Evolutionary conservation across 1,140 invertebrate species (phyloP), one percentile per base, ranked within the genome.

Genomic region (Cherax destructor): DNA sequence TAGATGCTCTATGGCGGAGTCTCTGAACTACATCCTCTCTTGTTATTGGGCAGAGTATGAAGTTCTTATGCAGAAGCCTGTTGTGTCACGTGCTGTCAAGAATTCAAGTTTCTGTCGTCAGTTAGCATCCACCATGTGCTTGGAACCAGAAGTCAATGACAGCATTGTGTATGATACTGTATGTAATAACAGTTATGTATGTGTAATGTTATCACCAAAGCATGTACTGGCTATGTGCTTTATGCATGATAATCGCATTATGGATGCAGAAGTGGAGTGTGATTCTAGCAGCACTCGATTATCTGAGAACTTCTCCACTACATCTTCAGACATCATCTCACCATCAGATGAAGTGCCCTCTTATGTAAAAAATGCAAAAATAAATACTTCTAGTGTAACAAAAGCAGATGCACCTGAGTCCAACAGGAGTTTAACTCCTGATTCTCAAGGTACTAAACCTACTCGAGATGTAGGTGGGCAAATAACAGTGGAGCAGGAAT

Each of bases 201-300:
- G 92, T 69, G 88, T 93, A 21, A 93, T 93, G 92, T 80, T 93
- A 16, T 93, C 91, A 50, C 91, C 92, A 76, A 92, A 93, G 49
- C 92, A 93, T 78, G 61, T 93, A 52, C 80, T 93, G 84, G 92
- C 92, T 52, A 88, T 93, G 86, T 93, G 92, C 61, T 91, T 90
- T 80, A 93, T 93, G 87, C 85, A 93, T 21, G 88, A 93, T 77
- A 65, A 76, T 72, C 49, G 77, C 24, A 81, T 92, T 11, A 50
- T 92, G 41, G 83, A 92, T 78, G 52, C 76, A 21, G 77, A 80
- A 16, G 61, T 88, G 21, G 50, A 78, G 11, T 92, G 91, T 65
- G 77, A 88, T 21, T 49, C 78, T 21, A 59, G 47, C 59, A 89
- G 69, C 50, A 65, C 86, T 61, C 80, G 47, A n/a, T 61, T 83